phyloP scores from a whole-genome alignment of 2,888 invertebrate species.

The Nycteola revayana region DNA sequence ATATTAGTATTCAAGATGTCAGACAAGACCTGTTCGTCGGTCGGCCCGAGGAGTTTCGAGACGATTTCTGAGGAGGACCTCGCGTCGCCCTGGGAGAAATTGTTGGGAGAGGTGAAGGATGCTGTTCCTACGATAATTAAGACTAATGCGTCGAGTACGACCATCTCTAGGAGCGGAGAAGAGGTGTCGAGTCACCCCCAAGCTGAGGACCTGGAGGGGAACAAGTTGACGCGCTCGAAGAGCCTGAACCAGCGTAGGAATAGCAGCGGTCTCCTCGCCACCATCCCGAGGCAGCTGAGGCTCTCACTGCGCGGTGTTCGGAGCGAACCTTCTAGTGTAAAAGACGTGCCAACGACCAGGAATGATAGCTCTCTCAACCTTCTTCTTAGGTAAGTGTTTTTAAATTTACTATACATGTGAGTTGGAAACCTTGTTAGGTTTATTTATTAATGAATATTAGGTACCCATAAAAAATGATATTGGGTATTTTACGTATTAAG shows the following conservation, averaged over 20 bases:
- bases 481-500: too few relatives aligned
- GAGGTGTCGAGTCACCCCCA: slow-evolving; percentile 57
- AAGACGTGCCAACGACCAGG: slow-evolving; percentile 72
- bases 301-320: slow-evolving; percentile 76
- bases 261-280: slow-evolving; percentile 76
- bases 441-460: too few relatives aligned
- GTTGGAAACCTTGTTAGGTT: too few relatives aligned
- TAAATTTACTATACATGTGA: too few relatives aligned
- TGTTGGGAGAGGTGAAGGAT: slow-evolving; percentile 69
- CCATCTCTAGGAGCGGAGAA: slow-evolving; percentile 55
- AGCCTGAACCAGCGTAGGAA: slow-evolving; percentile 74
- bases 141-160: slow-evolving; percentile 70
- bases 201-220: slow-evolving; percentile 60
- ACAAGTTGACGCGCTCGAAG: slow-evolving; percentile 70
- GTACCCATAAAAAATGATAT: too few relatives aligned
- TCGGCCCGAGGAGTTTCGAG: slow-evolving; percentile 77
- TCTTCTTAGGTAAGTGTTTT: slow-evolving; percentile 68
- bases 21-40: slow-evolving; percentile 74
- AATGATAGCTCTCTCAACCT: slow-evolving; percentile 77
- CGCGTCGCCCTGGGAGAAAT: slow-evolving; percentile 74
- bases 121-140: slow-evolving; percentile 74
- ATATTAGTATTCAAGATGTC: slow-evolving; percentile 65
- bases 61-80: slow-evolving; percentile 77
- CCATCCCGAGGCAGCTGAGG: slow-evolving; percentile 77
- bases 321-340: slow-evolving; percentile 76